phyloP scores from a whole-genome alignment of 2,888 invertebrate genomes.

The Agrilus cyanescens region DNA sequence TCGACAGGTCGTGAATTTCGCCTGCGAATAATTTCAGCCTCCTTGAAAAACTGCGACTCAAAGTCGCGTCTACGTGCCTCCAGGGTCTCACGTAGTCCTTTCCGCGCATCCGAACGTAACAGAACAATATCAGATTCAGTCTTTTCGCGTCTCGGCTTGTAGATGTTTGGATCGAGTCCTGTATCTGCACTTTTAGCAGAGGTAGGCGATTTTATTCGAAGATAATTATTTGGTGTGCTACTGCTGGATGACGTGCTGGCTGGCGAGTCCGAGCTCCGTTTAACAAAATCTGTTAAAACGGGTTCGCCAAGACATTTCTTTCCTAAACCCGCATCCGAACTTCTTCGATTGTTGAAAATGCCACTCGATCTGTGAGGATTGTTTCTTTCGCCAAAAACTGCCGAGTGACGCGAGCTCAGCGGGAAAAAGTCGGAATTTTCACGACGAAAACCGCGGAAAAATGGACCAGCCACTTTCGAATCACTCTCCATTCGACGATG shows the following conservation, averaged over 20 bases:
- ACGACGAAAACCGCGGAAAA: conserved; percentile 67
- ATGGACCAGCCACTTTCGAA: conserved; percentile 55
- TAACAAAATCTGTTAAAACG: conserved; percentile 56
- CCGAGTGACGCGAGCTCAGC: conserved; percentile 64
- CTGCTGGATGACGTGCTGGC: conserved; percentile 5
- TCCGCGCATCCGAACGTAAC: conserved; percentile 45
- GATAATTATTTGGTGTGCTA: conserved; percentile 19
- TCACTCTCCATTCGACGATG: conserved; percentile 67
- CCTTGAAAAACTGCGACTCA: conserved; percentile 34
- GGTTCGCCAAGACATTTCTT: conserved; percentile 53
- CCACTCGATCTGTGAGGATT: conserved; percentile 53
- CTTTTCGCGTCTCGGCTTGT: conserved; percentile 68
- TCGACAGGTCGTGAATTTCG: conserved; percentile 38
- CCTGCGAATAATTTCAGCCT: conserved; percentile 35
- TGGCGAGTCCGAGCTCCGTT: conserved; percentile 37
- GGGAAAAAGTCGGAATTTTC: conserved; percentile 80
- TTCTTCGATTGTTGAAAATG: conserved; percentile 54
- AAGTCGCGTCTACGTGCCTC: conserved; percentile 38
- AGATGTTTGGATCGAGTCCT: not conserved
- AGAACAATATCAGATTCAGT: conserved; percentile 80
- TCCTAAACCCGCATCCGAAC: conserved; percentile 39
- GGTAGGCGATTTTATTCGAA: conserved; percentile 9
- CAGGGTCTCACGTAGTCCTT: conserved; percentile 37
- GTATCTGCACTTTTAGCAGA: conserved; percentile 6
- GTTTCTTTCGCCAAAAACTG: conserved; percentile 44